Evolutionary conservation across 2,113 vertebrate species (phyloP), one percentile per base, ranked within the genome.

Genomic region (Xenotilapia flavipinnis): DNA sequence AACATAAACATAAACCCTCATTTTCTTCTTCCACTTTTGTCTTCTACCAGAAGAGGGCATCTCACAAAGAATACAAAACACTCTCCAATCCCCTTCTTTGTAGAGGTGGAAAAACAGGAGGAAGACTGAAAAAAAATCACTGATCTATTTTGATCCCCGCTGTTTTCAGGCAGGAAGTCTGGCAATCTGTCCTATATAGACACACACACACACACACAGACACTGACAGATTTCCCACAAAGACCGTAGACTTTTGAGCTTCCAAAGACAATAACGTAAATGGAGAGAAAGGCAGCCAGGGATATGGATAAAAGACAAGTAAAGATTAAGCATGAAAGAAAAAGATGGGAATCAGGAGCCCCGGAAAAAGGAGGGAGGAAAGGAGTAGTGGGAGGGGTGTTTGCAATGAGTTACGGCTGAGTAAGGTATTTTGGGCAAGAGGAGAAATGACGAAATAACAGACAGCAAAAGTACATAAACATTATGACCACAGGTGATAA

Each of bases 271-370:
- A 75, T 28, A 62, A 53, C 21, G 54, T 42, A n/a, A 75, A 85
- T 31, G 42, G 75, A 68, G 55, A 85, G 68, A 83, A 81, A 87
- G 12, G 23, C 79, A 85, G 36, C 73, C 82, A 79, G 54, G 47
- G 68, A 85, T 83, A 21, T 51, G 70, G 80, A 83, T 62, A 86
- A 90, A 84, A 90, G 86, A 90, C 49, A 65, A 84, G 62, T 79
- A 87, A 82, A 89, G 70, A 94, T 89, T 88, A 87, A 58, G 75
- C 38, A 81, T 88, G 83, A 89, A 88, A 90, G 85, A 82, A 89
- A 75, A 89, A 38, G 80, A 68, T 56, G 51, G 21, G 19, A 58
- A 75, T 87, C 73, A 87, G 36, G 90, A 86, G 21, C 38, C 31
- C 89, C 38, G 6, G 36, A 85, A 77, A 38, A 28, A 62, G 58